phyloP scores from a whole-genome alignment of 2,113 vertebrate genomes.

The Leuciscus idus region DNA sequence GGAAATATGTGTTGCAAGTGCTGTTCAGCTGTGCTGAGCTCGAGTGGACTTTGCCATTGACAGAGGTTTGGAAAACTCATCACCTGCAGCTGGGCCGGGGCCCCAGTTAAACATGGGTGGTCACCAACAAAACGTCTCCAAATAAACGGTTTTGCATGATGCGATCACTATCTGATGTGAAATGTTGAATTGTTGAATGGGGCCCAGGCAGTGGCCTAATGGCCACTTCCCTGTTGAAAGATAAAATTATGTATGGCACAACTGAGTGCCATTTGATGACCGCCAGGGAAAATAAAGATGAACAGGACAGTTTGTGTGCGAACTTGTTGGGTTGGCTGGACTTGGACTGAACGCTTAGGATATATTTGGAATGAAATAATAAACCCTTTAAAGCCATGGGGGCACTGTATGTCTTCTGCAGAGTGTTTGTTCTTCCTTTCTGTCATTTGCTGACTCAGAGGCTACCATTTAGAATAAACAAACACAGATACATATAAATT shows the following conservation, averaged over 20 bases:
- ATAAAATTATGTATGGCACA: slow-evolving; percentile 62
- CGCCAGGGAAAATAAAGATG: slow-evolving; percentile 63
- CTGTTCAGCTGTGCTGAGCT: slow-evolving; percentile 26
- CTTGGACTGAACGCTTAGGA: slow-evolving; percentile 42
- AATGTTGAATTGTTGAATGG: slow-evolving; percentile 34
- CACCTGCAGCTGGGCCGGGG: slow-evolving; percentile 67
- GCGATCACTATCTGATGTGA: slow-evolving; percentile 65
- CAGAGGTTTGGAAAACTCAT: slow-evolving; percentile 85
- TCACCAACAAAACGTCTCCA: slow-evolving; percentile 69
- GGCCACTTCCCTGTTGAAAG: slow-evolving; percentile 66
- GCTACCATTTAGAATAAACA: background rate
- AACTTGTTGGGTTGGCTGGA: slow-evolving; percentile 34
- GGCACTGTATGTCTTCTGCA: slow-evolving; percentile 48
- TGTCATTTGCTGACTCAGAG: slow-evolving; percentile 23
- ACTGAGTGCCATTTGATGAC: slow-evolving; percentile 55
- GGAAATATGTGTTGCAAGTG: slow-evolving; percentile 15
- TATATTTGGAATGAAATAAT: slow-evolving; percentile 61
- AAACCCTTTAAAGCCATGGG: slow-evolving; percentile 58
- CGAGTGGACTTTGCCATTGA: slow-evolving; percentile 54
- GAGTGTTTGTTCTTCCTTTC: slow-evolving; percentile 40
- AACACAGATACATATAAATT: background rate
- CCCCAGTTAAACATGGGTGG: slow-evolving; percentile 75
- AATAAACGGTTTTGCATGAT: slow-evolving; percentile 76
- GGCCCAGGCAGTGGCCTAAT: slow-evolving; percentile 41
- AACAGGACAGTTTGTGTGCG: slow-evolving; percentile 64